Conservation (phyloP, 2,113 vertebrate genomes). For the Okapia johnstoni region DNA sequence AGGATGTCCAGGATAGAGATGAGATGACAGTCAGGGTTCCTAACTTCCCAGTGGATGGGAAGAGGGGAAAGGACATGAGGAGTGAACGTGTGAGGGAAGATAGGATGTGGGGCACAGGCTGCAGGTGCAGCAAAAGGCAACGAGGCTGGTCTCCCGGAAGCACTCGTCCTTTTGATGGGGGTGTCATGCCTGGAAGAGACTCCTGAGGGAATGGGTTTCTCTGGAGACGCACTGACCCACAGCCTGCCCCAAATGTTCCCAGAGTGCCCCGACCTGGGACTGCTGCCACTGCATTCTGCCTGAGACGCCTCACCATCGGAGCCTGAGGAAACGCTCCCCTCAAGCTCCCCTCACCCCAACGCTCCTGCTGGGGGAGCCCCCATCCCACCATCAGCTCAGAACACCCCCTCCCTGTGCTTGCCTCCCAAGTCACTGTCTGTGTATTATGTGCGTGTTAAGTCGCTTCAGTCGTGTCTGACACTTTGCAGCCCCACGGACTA, state of each 20-base stretch:
- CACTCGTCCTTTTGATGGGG: background rate
- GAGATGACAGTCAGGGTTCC: background rate
- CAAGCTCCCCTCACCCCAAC: background rate
- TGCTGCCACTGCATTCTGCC: background rate
- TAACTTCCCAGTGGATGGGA: background rate
- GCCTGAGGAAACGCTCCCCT: background rate
- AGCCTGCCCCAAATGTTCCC: background rate
- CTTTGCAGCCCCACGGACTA: background rate
- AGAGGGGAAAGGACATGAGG: background rate
- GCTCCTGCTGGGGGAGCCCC: background rate
- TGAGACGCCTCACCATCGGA: background rate
- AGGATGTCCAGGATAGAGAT: background rate
- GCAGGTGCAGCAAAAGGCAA: background rate
- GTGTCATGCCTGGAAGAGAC: background rate
- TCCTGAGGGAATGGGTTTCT: background rate
- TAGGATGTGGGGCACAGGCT: background rate
- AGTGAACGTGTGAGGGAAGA: background rate
- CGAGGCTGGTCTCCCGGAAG: background rate
- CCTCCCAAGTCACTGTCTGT: background rate
- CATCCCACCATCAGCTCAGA: background rate
- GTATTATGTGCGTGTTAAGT: background rate
- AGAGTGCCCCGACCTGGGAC: background rate
- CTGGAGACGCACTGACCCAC: background rate
- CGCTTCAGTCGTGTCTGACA: background rate
- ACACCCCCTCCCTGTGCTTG: background rate